Evolutionary conservation across 2,797 vertebrate species (phyloP).

Genomic region (Sebastes variabilis): DNA sequence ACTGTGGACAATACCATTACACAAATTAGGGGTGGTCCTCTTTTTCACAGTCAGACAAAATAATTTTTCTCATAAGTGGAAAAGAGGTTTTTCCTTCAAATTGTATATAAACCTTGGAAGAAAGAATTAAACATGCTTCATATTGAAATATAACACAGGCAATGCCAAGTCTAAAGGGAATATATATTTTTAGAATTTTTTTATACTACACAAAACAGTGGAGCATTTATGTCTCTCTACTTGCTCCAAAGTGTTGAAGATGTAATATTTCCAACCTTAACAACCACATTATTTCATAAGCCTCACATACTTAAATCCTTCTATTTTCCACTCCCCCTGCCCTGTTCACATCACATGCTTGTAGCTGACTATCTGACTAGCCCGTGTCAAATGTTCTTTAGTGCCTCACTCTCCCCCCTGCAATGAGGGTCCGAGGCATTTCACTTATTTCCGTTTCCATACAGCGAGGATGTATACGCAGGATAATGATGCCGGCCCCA

Average conservation of each 20-base stretch:
- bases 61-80: not conserved
- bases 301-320: constrained; percentile 37
- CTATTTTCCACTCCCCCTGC: constrained; percentile 3
- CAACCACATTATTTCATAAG: constrained; percentile 37
- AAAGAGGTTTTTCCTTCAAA: not conserved
- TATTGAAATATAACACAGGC: not conserved
- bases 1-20: constrained; percentile 83
- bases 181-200: not conserved
- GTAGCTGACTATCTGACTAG: constrained; percentile 27
- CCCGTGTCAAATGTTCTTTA: constrained; percentile 64
- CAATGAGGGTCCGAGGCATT: constrained; percentile 39
- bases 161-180: not conserved
- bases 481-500: constrained; percentile 87
- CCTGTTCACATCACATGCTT: constrained; percentile 42
- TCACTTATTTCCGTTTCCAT: constrained; percentile 47
- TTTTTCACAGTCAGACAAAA: constrained; percentile 36
- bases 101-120: not conserved
- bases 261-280: constrained; percentile 34
- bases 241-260: constrained; percentile 1
- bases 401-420: constrained; percentile 21
- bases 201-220: not conserved
- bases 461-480: constrained; percentile 54
- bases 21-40: constrained; percentile 81
- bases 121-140: not conserved
- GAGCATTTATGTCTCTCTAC: not conserved